Evolutionary conservation across 2,888 invertebrate genomes (phyloP), one percentile per base, ranked within the genome.

Genomic region (Drosophila incognita): DNA sequence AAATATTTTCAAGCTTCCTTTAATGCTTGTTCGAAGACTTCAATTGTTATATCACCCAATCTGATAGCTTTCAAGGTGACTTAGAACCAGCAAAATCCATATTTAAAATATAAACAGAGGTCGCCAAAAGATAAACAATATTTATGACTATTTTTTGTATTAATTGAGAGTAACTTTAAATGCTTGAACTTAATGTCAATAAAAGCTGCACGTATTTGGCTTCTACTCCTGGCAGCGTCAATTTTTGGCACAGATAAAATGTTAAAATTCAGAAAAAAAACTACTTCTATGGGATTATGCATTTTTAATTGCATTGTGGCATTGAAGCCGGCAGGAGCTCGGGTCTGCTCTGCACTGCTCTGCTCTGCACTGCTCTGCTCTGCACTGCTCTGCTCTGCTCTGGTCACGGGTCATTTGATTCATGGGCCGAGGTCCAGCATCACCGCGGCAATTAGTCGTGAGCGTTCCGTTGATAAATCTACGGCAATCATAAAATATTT

Each of bases 401-500:
- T 52, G 59, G 46, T 48, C 51, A 66, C 58, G 64, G 72, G 69
- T 72, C 77, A 81, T 68, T 84, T 80, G 83, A 77, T 77, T 79
- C 69, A 84, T 79, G 59, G 72, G 35, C 53, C 42, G 42, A 57
- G 49, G 56, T 72, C 70, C 69, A 56, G 59, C 60, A 57, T 49
- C 54, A 49, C 68, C 66, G 81, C 54, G 60, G 82, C 80, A 84
- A 79, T 83, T 85, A 84, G 82, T 69, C 67, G 62, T 58, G 64
- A 65, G 56, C 59, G 52, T 71, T 68, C 65, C 72, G 74, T 65
- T 79, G 83, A 84, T 88, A 88, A 81, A 88, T 88, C 81, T 81
- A 74, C 74, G 73, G 64, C 74, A 68, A 72, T 86, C 78, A 81
- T 82, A 71, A 74, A 81, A 82, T 73, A 81, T 85, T 88, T 83